Percentiles rank a stretch among this genome's conserved stretches.
Evolutionary conservation across 53 echinoderm and acorn worm species (phyloP).

Genomic region (Luidia sarsii): DNA sequence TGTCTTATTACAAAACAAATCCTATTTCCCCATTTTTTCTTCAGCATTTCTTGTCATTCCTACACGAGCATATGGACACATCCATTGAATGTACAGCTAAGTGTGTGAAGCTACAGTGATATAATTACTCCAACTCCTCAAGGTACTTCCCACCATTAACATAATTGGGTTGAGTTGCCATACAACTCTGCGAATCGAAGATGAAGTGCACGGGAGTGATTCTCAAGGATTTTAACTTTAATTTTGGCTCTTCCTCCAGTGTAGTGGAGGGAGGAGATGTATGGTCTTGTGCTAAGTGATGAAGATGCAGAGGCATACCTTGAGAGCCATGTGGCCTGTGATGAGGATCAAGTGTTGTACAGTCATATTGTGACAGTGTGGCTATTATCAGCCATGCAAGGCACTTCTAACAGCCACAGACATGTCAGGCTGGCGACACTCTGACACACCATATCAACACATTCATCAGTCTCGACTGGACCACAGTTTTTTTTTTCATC

Average conservation of each 20-base stretch:
- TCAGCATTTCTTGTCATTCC: no score
- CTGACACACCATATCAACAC: constrained; percentile 46
- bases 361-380: constrained; percentile 36
- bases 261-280: background rate
- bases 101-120: no score
- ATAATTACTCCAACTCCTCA: no score
- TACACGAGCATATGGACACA: no score
- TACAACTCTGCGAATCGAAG: no score
- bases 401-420: constrained; percentile 23
- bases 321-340: constrained; percentile 13
- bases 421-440: constrained; percentile 34
- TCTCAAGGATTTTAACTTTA: background rate
- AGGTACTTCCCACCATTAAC: no score
- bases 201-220: background rate
- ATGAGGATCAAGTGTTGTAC: constrained; percentile 39
- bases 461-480: constrained; percentile 51
- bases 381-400: constrained; percentile 37
- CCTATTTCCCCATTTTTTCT: no score
- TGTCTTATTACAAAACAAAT: no score
- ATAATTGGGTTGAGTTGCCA: no score
- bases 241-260: no score
- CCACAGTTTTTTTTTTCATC: constrained; percentile 5
- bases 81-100: no score
- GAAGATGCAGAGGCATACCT: constrained; percentile 25
- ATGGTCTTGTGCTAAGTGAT: background rate